Evolutionary conservation across 1,140 invertebrate genomes (phyloP).

Genomic region (Papilio polytes): DNA sequence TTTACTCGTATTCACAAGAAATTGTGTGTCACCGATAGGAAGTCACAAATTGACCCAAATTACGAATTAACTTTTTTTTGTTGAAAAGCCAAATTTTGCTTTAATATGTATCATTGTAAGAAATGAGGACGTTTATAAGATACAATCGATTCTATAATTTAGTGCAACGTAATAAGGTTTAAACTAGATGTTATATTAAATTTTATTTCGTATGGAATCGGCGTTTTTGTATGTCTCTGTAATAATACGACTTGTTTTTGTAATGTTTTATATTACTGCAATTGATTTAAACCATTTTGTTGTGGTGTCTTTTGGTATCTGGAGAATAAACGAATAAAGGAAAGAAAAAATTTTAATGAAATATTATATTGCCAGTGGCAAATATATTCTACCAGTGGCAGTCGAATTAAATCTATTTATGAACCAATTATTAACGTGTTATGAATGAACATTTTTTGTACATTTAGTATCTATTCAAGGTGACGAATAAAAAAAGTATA

Average conservation of each 20-base stretch:
- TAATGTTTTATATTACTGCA: not conserved
- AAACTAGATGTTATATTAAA: not conserved
- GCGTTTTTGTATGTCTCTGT: not conserved
- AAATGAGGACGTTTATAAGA: not conserved
- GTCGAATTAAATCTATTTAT: not conserved
- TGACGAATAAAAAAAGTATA: slow-evolving; percentile 31
- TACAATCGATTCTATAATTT: not conserved
- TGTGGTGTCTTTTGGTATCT: not conserved
- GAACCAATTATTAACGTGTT: slow-evolving; percentile 17
- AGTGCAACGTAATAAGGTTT: slow-evolving; percentile 1
- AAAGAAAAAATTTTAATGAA: not conserved
- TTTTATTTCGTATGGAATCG: not conserved
- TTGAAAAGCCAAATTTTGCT: slow-evolving; percentile 32
- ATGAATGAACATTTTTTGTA: slow-evolving; percentile 32
- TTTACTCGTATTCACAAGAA: not conserved
- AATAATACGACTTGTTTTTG: slow-evolving; percentile 25
- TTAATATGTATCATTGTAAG: slow-evolving; percentile 32
- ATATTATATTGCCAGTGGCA: not conserved
- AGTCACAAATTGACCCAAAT: slow-evolving; percentile 30
- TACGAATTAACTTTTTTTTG: slow-evolving; percentile 27
- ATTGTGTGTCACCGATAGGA: not conserved
- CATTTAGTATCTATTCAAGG: slow-evolving; percentile 23
- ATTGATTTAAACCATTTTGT: slow-evolving; percentile 5
- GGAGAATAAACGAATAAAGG: not conserved
- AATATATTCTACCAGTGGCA: not conserved